Evolutionary conservation across 1,140 invertebrate species (phyloP), one percentile per base, ranked within the genome.

Genomic region (Teleopsis dalmanni): DNA sequence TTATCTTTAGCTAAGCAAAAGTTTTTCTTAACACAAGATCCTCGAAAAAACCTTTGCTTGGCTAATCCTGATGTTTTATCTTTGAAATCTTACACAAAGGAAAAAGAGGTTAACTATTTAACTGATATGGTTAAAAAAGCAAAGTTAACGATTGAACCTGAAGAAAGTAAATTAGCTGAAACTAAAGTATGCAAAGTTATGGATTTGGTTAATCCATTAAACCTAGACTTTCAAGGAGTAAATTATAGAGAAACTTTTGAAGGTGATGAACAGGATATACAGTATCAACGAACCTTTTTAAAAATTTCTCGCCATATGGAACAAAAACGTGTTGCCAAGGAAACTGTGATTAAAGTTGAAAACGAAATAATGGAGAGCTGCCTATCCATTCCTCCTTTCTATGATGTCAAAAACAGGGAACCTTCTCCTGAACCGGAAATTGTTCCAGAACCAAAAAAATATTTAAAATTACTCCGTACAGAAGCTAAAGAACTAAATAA

Each of bases 11-110:
- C 51, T 3, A 49, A 57, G 0, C 60, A 62, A 19, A 67, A 68
- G 51, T 70, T 69, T 45, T 70, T 58, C 13, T 51, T 70, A 1
- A 70, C 66, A 0, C 64, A 70, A 41, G 64, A 70, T 48, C 66
- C 66, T 3, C 58, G 65, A 0, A 54, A 57, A 21, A 54, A 51
- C 0, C 54, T 58, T 27, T 69, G 65, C 14, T 46, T 65, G 7
- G 52, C 55, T 9, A 65, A 69, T 50, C 65, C 62, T 0, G 50
- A 55, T 21, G 52, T 55, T 1, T 22, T 65, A 37, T 63, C 61
- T 3, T 53, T 57, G 47, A 51, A 55, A 46, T n/a, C 44, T 47
- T 25, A 57, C 50, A 3, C 45, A 2, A 50, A 50, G 11, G 44
- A 54, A 7, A 52, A 62, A 33, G 54, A 65, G 34, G 57, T 52